Base-by-base conservation (phyloP, 1,140 invertebrate genomes). In the Trinorchestia longiramus region DNA sequence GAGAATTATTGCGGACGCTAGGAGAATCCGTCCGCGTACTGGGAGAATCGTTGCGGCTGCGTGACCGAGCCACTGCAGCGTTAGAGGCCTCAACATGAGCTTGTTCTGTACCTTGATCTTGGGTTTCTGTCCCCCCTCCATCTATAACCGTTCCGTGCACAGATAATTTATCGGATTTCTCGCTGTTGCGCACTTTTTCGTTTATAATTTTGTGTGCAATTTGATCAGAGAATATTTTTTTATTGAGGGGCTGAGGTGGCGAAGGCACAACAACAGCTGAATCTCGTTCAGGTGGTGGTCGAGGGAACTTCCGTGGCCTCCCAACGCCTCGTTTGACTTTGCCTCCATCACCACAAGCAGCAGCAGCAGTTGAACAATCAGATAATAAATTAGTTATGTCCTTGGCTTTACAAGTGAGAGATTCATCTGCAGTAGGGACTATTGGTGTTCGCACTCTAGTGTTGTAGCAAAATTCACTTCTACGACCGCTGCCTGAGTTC, bases 311-410 rank as follows among this genome's bases (percentile, higher is more conserved):
- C 57, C 96, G 96, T n/a, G 96, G 96, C 77, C 96, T 44, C 28
- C 96, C 96, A 28, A 97, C 96, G 11, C 96, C 96, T 87, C 96
- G 95, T 95, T 96, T 96, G 19, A 95, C 96, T 94, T 96, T 94
- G 3, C 43, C 44, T n/a, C 92, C 92, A 0, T 94, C 92, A 90
- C 43, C 43, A n/a, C 8, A 11, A 42, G 88, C 88, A 15, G 97
- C 97, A 53, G 97, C 97, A 98, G 97, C 98, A 53, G 97, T 97
- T 98, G 97, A 98, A 98, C 88, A 98, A 97, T 99, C 98, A 96
- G 98, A 98, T 0, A 99, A 99, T 97, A 98, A 98, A 94, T 99
- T 98, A 95, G 98, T 98, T 95, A 99, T 97, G 15, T 77, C 62
- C 62, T 77, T 77, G 1, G 11, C 36, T 77, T 77, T 77, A 36